Percentiles rank a stretch among this genome's conserved stretches.
Evolutionary conservation across 1,140 invertebrate species (phyloP).

Genomic region (Epicauta chinensis): DNA sequence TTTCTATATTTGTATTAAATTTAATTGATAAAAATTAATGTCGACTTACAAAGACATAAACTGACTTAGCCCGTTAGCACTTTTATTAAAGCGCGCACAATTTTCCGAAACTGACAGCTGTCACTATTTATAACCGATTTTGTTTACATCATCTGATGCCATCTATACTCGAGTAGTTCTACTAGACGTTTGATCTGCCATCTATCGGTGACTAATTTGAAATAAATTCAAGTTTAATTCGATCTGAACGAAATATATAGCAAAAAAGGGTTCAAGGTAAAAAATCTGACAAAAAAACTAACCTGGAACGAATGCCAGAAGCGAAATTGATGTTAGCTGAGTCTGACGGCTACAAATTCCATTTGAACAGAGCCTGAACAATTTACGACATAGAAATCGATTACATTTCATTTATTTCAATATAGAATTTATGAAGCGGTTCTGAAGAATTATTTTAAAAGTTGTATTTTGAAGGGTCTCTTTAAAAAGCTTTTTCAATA

Average conservation of each 20-base stretch:
- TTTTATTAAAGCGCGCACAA: slow-evolving; percentile 13
- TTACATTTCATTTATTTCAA: no score
- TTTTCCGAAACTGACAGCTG: slow-evolving; percentile 16
- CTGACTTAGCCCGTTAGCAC: slow-evolving; percentile 1
- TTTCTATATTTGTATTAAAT: background rate
- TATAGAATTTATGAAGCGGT: no score
- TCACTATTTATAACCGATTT: slow-evolving; percentile 14
- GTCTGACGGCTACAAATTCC: no score
- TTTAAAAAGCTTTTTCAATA: no score
- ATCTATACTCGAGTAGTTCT: background rate
- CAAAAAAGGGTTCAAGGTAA: background rate
- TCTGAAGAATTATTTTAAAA: no score
- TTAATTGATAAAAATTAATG: slow-evolving; percentile 8
- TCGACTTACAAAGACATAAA: slow-evolving; percentile 11
- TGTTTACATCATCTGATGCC: slow-evolving; percentile 7
- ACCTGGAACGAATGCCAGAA: background rate
- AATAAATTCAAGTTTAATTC: background rate
- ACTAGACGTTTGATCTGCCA: no score
- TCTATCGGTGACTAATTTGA: no score
- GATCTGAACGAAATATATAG: background rate
- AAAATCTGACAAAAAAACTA: slow-evolving; percentile 6
- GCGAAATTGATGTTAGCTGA: no score
- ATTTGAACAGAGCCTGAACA: no score
- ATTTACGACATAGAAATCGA: no score
- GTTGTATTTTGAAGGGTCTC: no score